Percentiles rank a stretch among this genome's conserved stretches.
Evolutionary conservation across 2,113 vertebrate genomes (phyloP).

Genomic region (Neolamprologus brichardi): DNA sequence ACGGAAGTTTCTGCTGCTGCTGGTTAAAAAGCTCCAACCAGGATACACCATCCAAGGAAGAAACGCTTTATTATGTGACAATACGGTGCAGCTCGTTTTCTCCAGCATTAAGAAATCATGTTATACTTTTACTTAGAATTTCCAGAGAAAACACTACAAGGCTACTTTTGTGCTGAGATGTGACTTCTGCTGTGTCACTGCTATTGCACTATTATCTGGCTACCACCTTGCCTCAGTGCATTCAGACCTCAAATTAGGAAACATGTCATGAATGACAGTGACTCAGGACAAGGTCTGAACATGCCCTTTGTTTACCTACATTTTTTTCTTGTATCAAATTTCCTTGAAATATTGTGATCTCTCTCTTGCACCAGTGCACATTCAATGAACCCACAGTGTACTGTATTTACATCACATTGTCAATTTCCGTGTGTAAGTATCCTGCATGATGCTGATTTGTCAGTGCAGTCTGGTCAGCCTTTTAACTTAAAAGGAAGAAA

Average conservation of each 20-base stretch:
- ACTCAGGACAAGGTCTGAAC: not conserved
- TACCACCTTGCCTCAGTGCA: not conserved
- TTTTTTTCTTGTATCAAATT: not conserved
- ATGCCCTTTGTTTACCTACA: not conserved
- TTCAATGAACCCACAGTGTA: not conserved
- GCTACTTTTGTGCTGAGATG: not conserved
- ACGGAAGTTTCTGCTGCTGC: not conserved
- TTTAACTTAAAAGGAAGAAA: rapidly evolving
- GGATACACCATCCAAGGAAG: not conserved
- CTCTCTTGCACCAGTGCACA: not conserved
- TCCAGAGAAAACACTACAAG: not conserved
- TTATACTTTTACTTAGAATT: not conserved
- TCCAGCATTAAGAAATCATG: not conserved
- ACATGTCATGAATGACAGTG: not conserved
- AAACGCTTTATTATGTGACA: not conserved
- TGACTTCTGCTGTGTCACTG: not conserved
- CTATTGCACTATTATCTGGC: not conserved
- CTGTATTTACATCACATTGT: not conserved
- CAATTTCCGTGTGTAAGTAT: not conserved
- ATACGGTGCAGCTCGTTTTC: not conserved
- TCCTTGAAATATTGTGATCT: not conserved
- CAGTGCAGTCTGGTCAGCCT: not conserved
- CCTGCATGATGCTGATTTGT: not conserved
- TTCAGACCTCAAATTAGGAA: not conserved
- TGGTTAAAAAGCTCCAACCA: not conserved